Evolutionary conservation across 2,113 vertebrate genomes (phyloP).

Genomic region (Halichoerus grypus): DNA sequence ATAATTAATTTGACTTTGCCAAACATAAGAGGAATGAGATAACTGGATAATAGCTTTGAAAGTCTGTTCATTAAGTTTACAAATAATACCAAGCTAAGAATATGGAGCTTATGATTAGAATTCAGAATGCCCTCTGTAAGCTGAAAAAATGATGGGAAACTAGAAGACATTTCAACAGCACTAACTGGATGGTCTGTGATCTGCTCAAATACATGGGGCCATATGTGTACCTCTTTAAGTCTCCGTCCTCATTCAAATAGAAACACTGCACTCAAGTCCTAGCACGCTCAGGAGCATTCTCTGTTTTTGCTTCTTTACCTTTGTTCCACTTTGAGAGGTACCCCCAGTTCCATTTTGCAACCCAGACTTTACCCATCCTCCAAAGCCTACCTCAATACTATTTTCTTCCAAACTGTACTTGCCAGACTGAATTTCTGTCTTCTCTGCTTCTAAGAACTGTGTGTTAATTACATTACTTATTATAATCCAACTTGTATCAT

Average conservation of each 20-base stretch:
- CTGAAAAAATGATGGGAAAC: background rate
- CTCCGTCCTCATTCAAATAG: background rate
- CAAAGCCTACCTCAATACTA: background rate
- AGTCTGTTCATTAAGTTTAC: slow-evolving; percentile 40
- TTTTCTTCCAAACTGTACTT: slow-evolving; percentile 20
- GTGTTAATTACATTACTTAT: background rate
- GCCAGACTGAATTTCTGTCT: background rate
- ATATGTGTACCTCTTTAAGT: background rate
- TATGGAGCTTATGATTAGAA: background rate
- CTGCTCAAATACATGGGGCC: background rate
- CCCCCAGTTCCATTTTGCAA: background rate
- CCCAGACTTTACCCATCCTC: background rate
- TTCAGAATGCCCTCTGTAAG: slow-evolving; percentile 12
- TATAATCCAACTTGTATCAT: background rate
- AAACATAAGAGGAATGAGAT: slow-evolving; percentile 41
- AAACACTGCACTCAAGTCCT: background rate
- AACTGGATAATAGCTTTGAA: slow-evolving; percentile 51
- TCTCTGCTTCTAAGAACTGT: background rate
- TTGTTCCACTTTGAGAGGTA: background rate
- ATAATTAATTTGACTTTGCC: slow-evolving; percentile 59
- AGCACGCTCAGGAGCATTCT: background rate
- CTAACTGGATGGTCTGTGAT: background rate
- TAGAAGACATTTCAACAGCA: background rate
- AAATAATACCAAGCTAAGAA: slow-evolving; percentile 48
- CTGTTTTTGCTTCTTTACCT: background rate